Base-by-base conservation (phyloP, 1,140 invertebrate genomes). In the Papilio polytes region DNA sequence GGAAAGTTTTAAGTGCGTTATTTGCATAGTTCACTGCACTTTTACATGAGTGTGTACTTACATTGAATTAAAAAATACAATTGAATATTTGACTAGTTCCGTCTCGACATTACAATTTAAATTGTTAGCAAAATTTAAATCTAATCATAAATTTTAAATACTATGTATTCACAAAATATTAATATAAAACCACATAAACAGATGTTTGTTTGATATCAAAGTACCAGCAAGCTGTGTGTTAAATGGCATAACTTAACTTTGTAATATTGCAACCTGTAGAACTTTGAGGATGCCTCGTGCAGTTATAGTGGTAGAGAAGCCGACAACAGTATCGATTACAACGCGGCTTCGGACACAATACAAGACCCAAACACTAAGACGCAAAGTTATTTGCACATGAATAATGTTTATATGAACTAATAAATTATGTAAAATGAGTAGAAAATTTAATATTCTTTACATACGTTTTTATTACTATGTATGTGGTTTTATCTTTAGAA, bases 311-410 rank as follows among this genome's bases (percentile, higher is more conserved):
- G 22, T 41, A 41, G 36, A 41, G 36, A 8, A 48, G 46, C 63
- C 12, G 63, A 20, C 26, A n/a, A 18, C 3, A 7, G 41, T 76
- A 76, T 76, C 51, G 76, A 59, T 78, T 36, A 59, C 48, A 78
- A n/a, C 74, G 13, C 4, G 20, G 22, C 51, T 36, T 77, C 31
- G 46, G 74, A 77, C 74, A 74, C 31, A 74, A 74, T 20, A 76
- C 46, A 76, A 48, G n/a, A 48, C 44, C 20, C 48, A 12, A 48
- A 74, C 72, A 46, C 72, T 77, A 26, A 70, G 78, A 78, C 76
- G 63, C 72, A 78, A 66, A 74, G 46, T 59, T 56, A 77, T 82
- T 82, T 82, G 63, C 73, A 80, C 80, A 80, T 82, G 77, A 82
- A 80, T 82, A 80, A 79, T 36, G 81, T 80, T 77, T 72, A 74